Percentiles rank a stretch among this genome's conserved stretches.
Evolutionary conservation across 2,113 vertebrate genomes (phyloP).

Genomic region (Zosterops pallidus): DNA sequence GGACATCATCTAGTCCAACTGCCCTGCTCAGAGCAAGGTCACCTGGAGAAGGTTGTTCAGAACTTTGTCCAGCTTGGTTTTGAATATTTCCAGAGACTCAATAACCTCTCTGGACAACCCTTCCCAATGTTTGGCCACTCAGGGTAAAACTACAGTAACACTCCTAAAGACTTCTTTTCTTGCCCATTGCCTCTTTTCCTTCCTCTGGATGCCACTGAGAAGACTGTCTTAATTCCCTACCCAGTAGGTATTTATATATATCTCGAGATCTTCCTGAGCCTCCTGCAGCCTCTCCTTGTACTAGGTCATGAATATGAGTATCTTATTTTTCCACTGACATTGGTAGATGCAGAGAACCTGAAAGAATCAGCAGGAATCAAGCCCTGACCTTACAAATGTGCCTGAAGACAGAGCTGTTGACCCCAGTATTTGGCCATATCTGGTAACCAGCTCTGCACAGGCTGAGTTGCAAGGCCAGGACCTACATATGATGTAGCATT

Average conservation of each 20-base stretch:
- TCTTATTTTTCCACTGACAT: background rate
- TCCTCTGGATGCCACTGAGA: background rate
- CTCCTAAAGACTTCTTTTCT: background rate
- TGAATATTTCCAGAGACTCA: background rate
- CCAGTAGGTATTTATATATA: background rate
- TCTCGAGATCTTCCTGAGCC: background rate
- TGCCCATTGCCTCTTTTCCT: background rate
- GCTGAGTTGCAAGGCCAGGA: background rate
- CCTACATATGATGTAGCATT: background rate
- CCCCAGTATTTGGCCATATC: background rate
- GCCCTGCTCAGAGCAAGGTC: background rate
- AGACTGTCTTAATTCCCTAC: background rate
- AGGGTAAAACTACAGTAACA: rapidly evolving
- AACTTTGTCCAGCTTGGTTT: background rate
- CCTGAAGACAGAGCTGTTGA: background rate
- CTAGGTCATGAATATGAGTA: background rate
- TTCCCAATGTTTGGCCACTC: background rate
- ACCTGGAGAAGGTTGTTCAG: background rate
- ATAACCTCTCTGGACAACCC: background rate
- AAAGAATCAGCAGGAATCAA: background rate
- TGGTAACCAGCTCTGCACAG: background rate
- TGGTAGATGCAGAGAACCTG: background rate
- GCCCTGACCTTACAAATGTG: background rate
- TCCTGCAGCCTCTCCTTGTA: background rate
- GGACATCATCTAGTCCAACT: background rate